Conservation (phyloP, 92 coral and sea anemone species). For the Phenganax subtilis region DNA sequence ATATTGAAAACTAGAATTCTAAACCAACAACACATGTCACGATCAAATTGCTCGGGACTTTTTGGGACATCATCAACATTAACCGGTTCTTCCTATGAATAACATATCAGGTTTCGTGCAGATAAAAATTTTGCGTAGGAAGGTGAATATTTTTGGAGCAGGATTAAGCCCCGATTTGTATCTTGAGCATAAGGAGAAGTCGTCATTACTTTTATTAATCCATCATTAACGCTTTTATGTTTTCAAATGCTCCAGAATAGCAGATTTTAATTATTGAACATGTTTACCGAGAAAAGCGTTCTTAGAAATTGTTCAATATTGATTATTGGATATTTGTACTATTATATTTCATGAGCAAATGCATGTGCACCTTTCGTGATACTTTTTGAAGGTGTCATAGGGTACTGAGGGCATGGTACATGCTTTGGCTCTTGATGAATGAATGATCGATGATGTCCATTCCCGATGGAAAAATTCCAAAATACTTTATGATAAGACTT, state of each 20-base stretch:
- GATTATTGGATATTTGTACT: too few species aligned
- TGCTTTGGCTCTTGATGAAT: not conserved
- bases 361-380: not conserved
- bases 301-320: not conserved
- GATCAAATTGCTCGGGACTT: too few species aligned
- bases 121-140: not conserved
- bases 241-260: too few species aligned
- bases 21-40: too few species aligned
- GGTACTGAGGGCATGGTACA: not conserved
- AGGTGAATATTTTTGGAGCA: not conserved
- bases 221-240: too few species aligned
- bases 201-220: too few species aligned
- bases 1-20: too few species aligned
- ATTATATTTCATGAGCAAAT: too few species aligned
- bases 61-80: too few species aligned
- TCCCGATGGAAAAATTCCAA: conserved; percentile 7
- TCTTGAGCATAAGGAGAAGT: too few species aligned
- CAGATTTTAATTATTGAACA: not conserved
- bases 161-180: not conserved
- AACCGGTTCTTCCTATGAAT: not conserved
- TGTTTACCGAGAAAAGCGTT: not conserved
- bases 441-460: conserved; percentile 3
- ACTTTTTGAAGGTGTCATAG: not conserved
- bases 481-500: not conserved
- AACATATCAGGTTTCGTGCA: not conserved